Evolutionary conservation across 1,140 invertebrate species (phyloP).

Genomic region (Pectinophora gossypiella): DNA sequence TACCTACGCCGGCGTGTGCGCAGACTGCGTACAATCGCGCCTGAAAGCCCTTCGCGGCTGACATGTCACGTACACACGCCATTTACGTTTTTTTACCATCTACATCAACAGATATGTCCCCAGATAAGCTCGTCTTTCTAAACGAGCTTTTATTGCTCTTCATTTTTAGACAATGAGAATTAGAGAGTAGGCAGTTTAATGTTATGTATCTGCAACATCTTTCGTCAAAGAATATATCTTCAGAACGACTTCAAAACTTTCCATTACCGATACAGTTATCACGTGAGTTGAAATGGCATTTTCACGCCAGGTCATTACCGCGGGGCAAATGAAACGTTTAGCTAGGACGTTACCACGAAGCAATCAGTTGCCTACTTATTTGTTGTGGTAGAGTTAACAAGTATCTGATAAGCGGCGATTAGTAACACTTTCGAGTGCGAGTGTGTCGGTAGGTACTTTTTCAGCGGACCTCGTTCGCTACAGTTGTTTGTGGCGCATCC

Average conservation of each 20-base stretch:
- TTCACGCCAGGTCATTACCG: too few species aligned
- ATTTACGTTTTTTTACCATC: background rate
- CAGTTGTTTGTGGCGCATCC: conserved; percentile 68
- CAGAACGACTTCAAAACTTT: too few species aligned
- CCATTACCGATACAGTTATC: too few species aligned
- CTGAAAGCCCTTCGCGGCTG: conserved; percentile 42
- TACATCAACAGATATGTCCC: background rate
- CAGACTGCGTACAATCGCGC: conserved; percentile 40
- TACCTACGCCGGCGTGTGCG: conserved; percentile 53
- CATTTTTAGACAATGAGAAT: too few species aligned
- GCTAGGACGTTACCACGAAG: too few species aligned
- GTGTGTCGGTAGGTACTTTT: conserved; percentile 36
- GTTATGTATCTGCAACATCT: too few species aligned
- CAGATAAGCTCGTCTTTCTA: background rate
- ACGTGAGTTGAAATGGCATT: too few species aligned
- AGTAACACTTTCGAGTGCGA: conserved; percentile 32
- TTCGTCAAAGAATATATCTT: too few species aligned
- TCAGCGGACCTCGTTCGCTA: conserved; percentile 49
- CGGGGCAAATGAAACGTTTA: too few species aligned
- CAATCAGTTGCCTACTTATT: too few species aligned
- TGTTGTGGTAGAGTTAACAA: too few species aligned
- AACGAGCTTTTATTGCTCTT: background rate
- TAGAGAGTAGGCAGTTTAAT: too few species aligned
- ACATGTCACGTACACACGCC: conserved; percentile 45
- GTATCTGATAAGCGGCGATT: background rate